Evolutionary conservation across 2,797 vertebrate genomes (phyloP).

Genomic region (Crossoptilon crossoptilon): DNA sequence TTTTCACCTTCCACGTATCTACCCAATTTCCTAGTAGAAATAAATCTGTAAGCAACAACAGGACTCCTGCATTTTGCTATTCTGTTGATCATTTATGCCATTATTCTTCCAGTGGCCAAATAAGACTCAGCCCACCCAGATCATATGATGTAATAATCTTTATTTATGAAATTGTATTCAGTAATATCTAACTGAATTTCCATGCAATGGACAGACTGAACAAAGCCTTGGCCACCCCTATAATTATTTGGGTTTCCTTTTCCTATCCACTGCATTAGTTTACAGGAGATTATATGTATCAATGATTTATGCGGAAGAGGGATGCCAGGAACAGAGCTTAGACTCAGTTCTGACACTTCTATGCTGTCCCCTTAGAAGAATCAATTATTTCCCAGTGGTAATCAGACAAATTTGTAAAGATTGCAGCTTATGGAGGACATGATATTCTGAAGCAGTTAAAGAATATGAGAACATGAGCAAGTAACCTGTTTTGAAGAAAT

Average conservation of each 20-base stretch:
- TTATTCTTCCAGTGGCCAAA: background rate
- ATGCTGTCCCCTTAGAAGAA: background rate
- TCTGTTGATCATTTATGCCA: background rate
- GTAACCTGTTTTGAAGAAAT: constrained; percentile 21
- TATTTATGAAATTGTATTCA: background rate
- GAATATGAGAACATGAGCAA: constrained; percentile 22
- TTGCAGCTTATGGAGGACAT: background rate
- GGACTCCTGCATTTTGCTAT: background rate
- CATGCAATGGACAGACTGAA: background rate
- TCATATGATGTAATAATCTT: background rate
- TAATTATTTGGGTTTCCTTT: background rate
- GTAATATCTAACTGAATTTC: background rate
- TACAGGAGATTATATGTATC: background rate
- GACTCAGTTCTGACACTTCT: background rate
- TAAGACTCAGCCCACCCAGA: background rate
- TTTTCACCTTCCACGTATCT: background rate
- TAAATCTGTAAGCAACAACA: background rate
- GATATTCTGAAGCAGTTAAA: constrained; percentile 32
- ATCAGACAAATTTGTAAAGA: background rate
- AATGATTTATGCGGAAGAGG: background rate
- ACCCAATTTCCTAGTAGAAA: background rate
- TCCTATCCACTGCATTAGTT: background rate
- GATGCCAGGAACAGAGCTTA: background rate
- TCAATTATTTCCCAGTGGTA: background rate
- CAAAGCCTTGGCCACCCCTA: background rate